Evolutionary conservation across 1,140 invertebrate genomes (phyloP), one percentile per base, ranked within the genome.

Genomic region (Ephestia elutella): DNA sequence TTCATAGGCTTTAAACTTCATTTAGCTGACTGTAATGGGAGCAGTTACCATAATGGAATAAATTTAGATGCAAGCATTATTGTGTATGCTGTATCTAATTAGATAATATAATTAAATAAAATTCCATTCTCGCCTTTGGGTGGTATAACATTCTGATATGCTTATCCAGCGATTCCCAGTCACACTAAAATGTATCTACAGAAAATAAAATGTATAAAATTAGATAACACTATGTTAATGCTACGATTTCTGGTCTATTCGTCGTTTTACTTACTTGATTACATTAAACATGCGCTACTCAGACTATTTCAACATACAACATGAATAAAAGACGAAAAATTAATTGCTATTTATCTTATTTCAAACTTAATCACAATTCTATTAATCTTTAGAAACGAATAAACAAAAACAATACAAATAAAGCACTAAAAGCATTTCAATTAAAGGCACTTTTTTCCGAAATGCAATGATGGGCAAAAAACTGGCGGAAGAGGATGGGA

Each of bases 401-500:
- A 25, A 3, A 25, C 21, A 25, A 25, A 25, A 25, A 25, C 21
- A 25, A 25, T 25, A 7, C 1, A 44, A 44, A 44, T 10, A 68
- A 68, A 71, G 72, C 59, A 62, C 65, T 78, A 80, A 80, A 78
- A 78, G 71, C 70, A 71, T 59, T 73, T 72, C 68, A 80, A 80
- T 75, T 74, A 79, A 71, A 77, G 75, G 78, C 65, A 71, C 72
- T 70, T 80, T 80, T 84, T 86, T 75, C 65, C 38, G 15, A 60
- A 70, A 75, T 73, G 76, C 75, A 79, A 73, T 80, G 71, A 63
- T 65, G 63, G 65, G 69, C 73, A 84, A 86, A 84, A 83, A 79
- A 62, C 69, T 66, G 67, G 65, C 82, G 83, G 86, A 88, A 86
- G 81, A 80, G 83, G 83, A 86, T 84, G 83, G 82, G 80, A 79